Evolutionary conservation across 2,113 vertebrate species (phyloP).

Genomic region (Drymodes brunneopygia): DNA sequence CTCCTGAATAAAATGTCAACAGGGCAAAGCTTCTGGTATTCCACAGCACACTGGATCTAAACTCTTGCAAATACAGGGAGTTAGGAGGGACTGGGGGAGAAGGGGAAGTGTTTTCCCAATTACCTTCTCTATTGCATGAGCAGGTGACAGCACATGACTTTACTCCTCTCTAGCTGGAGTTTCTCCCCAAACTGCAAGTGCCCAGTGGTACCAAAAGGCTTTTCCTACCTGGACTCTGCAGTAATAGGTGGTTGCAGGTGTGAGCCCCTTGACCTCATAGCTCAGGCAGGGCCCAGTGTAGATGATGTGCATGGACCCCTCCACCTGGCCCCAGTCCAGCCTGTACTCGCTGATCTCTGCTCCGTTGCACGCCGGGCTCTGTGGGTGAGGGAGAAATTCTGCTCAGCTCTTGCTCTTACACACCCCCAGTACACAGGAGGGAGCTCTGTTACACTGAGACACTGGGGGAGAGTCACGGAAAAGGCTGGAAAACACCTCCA

Average conservation of each 20-base stretch:
- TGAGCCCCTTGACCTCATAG: slow-evolving; percentile 76
- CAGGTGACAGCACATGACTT: not conserved
- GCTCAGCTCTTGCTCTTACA: not conserved
- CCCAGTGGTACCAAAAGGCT: not conserved
- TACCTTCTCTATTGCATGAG: not conserved
- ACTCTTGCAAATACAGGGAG: not conserved
- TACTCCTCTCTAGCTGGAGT: not conserved
- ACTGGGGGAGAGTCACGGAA: not conserved
- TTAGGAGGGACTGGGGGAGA: not conserved
- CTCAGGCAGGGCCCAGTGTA: slow-evolving; percentile 70
- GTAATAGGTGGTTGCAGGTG: slow-evolving; percentile 76
- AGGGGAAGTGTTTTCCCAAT: not conserved
- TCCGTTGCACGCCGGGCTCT: slow-evolving; percentile 73
- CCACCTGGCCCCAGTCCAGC: slow-evolving; percentile 75
- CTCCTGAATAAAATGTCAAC: not conserved
- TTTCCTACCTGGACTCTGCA: slow-evolving; percentile 79
- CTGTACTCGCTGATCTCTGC: slow-evolving; percentile 73
- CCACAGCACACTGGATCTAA: not conserved
- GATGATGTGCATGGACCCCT: slow-evolving; percentile 69
- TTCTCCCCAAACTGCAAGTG: not conserved
- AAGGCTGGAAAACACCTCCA: not conserved
- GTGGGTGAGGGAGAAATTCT: not conserved
- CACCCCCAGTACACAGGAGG: fast-evolving
- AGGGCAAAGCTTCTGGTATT: not conserved
- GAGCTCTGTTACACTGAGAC: not conserved